These are phyloP conservation scores for Plodia interpunctella DNA, from an alignment of 1,140 invertebrate species.

Conservation along the genomic window DNA sequence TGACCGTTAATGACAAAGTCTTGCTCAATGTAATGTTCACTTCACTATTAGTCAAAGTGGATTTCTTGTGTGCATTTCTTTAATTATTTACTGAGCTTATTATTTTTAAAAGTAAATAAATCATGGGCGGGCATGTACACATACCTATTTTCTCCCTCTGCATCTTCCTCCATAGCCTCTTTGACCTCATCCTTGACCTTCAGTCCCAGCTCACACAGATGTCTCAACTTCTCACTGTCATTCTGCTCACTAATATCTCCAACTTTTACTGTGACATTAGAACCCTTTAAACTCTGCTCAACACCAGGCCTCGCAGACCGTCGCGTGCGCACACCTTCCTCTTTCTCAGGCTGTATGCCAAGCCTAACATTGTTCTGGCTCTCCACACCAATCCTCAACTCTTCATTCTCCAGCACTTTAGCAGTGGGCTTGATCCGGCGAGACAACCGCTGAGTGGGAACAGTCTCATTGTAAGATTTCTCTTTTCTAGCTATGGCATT, in stretches of 20 bases:
- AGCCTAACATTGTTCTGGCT: slow-evolving; percentile 76
- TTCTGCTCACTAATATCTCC: slow-evolving; percentile 28
- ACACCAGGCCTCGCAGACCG: slow-evolving; percentile 41
- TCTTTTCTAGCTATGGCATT: slow-evolving; percentile 79
- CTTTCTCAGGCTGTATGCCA: slow-evolving; percentile 52
- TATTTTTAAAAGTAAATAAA: neutral
- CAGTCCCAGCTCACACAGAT: slow-evolving; percentile 77
- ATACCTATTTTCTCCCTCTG: slow-evolving; percentile 11
- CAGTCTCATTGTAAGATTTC: slow-evolving; percentile 73
- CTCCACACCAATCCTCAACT: slow-evolving; percentile 77
- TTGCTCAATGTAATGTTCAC: no score
- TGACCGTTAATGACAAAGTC: no score
- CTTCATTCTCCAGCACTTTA: slow-evolving; percentile 78
- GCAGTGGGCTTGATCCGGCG: slow-evolving; percentile 78
- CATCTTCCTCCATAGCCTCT: slow-evolving; percentile 45
- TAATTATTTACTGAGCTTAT: no score
- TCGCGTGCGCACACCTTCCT: slow-evolving; percentile 54
- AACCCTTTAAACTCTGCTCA: slow-evolving; percentile 33
- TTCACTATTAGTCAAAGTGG: no score
- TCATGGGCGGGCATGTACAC: no score
- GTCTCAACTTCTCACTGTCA: slow-evolving; percentile 74
- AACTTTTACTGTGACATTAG: slow-evolving; percentile 26
- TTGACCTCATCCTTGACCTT: slow-evolving; percentile 43
- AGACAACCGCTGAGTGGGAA: slow-evolving; percentile 50
- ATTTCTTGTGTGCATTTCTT: no score